Evolutionary conservation across 2,113 vertebrate genomes (phyloP).

Genomic region (Okapia johnstoni): DNA sequence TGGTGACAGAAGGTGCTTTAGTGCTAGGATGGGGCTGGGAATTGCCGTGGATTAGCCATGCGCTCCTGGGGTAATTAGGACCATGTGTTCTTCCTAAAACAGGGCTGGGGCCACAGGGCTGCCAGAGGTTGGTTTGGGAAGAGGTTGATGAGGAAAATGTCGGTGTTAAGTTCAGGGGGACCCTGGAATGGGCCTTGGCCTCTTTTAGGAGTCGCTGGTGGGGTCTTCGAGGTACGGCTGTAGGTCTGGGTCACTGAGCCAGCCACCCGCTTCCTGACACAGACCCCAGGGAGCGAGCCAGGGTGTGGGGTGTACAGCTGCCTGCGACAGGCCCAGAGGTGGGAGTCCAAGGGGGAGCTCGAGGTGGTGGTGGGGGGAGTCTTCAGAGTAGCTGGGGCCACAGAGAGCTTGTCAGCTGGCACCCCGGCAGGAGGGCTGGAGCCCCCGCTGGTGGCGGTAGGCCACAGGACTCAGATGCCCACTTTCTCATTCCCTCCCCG

Average conservation of each 20-base stretch:
- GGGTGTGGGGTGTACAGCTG: constrained; percentile 61
- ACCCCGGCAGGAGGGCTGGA: constrained; percentile 55
- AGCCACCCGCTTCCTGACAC: background rate
- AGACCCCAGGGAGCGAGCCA: background rate
- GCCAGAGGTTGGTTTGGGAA: constrained; percentile 65
- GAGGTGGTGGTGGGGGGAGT: background rate
- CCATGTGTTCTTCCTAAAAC: constrained; percentile 84
- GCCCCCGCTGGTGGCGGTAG: constrained; percentile 67
- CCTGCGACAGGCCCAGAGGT: constrained; percentile 46
- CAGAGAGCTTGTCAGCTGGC: constrained; percentile 73
- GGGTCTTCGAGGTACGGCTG: background rate
- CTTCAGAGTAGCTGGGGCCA: constrained; percentile 54
- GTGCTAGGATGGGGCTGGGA: constrained; percentile 83
- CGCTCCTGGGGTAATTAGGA: constrained; percentile 85
- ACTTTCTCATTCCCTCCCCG: constrained; percentile 75
- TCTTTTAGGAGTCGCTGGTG: constrained; percentile 23
- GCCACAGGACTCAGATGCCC: constrained; percentile 67
- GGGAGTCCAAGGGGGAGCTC: background rate
- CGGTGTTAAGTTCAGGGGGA: constrained; percentile 61
- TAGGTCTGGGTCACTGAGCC: background rate
- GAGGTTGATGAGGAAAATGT: constrained; percentile 76
- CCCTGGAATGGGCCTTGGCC: constrained; percentile 47
- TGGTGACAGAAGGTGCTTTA: constrained; percentile 90
- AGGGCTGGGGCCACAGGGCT: constrained; percentile 74
- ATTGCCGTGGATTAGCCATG: constrained; percentile 84